Conservation (phyloP, 1,140 invertebrate genomes). For the Sarcophaga bullata region DNA sequence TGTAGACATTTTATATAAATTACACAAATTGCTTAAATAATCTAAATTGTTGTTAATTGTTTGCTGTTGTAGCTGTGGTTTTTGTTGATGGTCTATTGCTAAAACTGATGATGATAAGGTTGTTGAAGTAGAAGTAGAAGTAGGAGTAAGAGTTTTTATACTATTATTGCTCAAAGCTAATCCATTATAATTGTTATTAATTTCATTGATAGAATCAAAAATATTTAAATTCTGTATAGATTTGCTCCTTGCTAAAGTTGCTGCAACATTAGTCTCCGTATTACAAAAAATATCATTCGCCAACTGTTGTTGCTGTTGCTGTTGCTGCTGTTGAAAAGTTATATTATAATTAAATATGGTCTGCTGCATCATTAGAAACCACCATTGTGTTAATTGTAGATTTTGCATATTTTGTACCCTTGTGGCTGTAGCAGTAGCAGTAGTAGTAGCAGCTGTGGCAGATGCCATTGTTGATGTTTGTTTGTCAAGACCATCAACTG, state of each 20-base stretch:
- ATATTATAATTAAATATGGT: slow-evolving; percentile 46
- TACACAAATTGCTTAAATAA: slow-evolving; percentile 27
- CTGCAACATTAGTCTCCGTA: background rate
- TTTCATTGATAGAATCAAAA: too few relatives aligned
- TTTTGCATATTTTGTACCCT: slow-evolving; percentile 42
- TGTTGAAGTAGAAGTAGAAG: background rate
- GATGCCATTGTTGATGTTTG: background rate
- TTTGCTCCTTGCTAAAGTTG: background rate
- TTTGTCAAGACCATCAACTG: background rate
- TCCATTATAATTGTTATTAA: too few relatives aligned
- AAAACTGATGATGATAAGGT: background rate
- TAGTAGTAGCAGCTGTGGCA: slow-evolving; percentile 11
- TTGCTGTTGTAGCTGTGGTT: background rate
- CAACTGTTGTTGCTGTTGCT: background rate
- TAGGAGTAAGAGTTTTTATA: background rate
- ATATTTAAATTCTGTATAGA: too few relatives aligned
- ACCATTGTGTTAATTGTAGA: slow-evolving; percentile 56
- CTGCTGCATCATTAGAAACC: slow-evolving; percentile 64
- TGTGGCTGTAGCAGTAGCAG: slow-evolving; percentile 47
- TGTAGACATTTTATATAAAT: slow-evolving; percentile 10
- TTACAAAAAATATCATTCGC: background rate
- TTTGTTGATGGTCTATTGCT: background rate
- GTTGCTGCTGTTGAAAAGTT: background rate
- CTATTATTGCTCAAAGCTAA: background rate
- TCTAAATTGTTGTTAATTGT: slow-evolving; percentile 1